Base-by-base conservation (phyloP, 2,113 vertebrate genomes). In the Galemys pyrenaicus region DNA sequence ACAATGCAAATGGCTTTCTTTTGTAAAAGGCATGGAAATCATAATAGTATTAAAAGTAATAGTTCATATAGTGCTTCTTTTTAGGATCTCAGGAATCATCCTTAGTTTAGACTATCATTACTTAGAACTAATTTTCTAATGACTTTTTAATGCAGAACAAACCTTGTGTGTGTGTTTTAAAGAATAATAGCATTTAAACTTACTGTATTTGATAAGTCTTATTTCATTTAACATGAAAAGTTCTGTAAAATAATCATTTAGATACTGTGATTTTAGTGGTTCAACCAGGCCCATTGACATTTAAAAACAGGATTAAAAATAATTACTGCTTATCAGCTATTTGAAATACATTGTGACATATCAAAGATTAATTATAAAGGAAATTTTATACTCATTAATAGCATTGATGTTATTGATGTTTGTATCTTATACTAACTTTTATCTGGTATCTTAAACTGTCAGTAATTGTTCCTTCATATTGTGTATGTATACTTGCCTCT, bases 231-330 rank as follows among this genome's bases (percentile, higher is more conserved):
- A n/a, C 60, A 39, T 93, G 75, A 81, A 88, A 85, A 44, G 4
- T 85, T 46, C 35, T 11, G 56, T 9, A 71, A 26, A 41, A 71
- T 79, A 92, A 85, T 79, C 39, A 16, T 78, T 84, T 92, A 46
- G 35, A 28, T 64, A 37, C 39, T 54, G 2, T 89, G 71, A 74
- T 81, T 87, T 83, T 77, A 90, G 64, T 81, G 64, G 67, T 85
- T 96, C 44, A 74, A 15, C 12, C 17, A 49, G 46, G 12, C 35
- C 28, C 1, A 9, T 68, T 93, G 56, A 26, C 49, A 94, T 35
- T 87, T 92, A 70, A 49, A 91, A 73, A 74, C 46, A 82, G n/a
- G 26, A 56, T 93, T 95, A 86, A 94, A 96, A 85, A 68, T 79
- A 24, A 73, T 37, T 79, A 16, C 35, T 89, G 44, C 80, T 79